A percentile compares a stretch with the other conserved stretches of the same genome.
These are phyloP conservation scores for Callopanchax toddi DNA, from an alignment of 2,113 vertebrate genomes.

Conservation along the genomic window DNA sequence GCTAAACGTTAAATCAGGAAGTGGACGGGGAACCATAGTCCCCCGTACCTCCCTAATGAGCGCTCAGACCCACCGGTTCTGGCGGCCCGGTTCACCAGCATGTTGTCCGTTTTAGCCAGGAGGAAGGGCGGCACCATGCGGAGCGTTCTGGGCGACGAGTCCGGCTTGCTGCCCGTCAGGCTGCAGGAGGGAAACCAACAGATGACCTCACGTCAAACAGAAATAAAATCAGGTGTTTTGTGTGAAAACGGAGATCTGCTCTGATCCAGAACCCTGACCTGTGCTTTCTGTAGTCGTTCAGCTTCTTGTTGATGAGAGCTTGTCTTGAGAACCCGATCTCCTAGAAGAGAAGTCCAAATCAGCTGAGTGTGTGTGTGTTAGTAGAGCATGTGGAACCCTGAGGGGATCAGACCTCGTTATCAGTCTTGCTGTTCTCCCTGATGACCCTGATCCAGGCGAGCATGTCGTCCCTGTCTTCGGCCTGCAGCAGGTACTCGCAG, in stretches of 20 bases:
- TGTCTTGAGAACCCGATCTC: slow-evolving; percentile 93
- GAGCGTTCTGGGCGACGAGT: slow-evolving; percentile 88
- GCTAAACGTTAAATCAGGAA: no score
- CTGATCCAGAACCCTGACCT: slow-evolving; percentile 61
- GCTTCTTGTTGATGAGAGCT: slow-evolving; percentile 96
- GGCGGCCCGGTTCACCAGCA: slow-evolving; percentile 72
- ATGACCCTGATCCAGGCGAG: slow-evolving; percentile 96
- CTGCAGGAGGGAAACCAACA: slow-evolving; percentile 70
- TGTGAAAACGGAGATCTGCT: background rate
- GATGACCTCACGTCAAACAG: no score
- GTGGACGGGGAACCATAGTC: no score
- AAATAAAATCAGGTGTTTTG: no score
- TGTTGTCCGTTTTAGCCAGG: slow-evolving; percentile 80
- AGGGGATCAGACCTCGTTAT: slow-evolving; percentile 87
- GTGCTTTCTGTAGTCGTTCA: slow-evolving; percentile 94
- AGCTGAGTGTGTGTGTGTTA: background rate
- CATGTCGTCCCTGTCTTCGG: slow-evolving; percentile 97
- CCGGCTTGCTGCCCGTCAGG: slow-evolving; percentile 86
- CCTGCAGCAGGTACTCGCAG: slow-evolving; percentile 98
- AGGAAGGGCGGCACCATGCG: slow-evolving; percentile 90
- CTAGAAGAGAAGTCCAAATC: slow-evolving; percentile 60
- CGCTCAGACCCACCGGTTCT: slow-evolving; percentile 83
- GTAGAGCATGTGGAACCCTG: background rate
- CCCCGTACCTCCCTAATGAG: no score
- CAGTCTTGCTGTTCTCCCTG: slow-evolving; percentile 94